Base-by-base conservation (phyloP, 2,888 invertebrate species). In the Phanerotoma sp. region DNA sequence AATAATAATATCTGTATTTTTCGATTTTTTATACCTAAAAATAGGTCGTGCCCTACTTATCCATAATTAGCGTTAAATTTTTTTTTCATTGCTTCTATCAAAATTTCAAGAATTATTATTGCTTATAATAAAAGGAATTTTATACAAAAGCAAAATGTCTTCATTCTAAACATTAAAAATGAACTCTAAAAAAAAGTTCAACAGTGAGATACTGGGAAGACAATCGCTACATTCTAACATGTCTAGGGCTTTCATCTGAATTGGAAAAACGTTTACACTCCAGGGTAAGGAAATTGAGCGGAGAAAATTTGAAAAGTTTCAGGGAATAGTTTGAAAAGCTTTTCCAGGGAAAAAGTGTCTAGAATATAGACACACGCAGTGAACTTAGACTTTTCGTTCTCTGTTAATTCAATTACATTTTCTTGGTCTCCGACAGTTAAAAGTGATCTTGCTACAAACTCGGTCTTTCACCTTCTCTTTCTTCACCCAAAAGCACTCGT, bases 351-450 rank as follows among this genome's bases (percentile, higher is more conserved):
- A 45, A 55, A 30, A 15, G 38, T 10, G 11, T 35, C 15, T 35
- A 44, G 28, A 38, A 35, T 32, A 41, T 18, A 51, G 21, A 42
- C 13, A 32, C 22, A 37, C 15, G 46, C 22, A 33, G 54, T 52
- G 52, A 56, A 52, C 46, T 51, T 54, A 58, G 51, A 55, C 55
- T 58, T 57, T 57, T 53, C 58, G 50, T 18, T 25, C 44, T 58
- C 52, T 55, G 60, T 63, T 63, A 60, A 63, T 63, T 60, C 60
- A 61, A 63, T 63, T 60, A 61, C 54, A 54, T 58, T 56, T 51
- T 32, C 53, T 45, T 51, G 54, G 50, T 54, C 33, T 32, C 38
- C 42, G 37, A 50, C 42, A 50, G 40, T 40, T 45, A 42, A 22
- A 21, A 42, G 49, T 53, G 53, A 51, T 51, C 51, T 32, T 33